These are phyloP conservation scores for Ciona savignyi DNA, from an alignment of 23 tunicate species.

Conservation along the genomic window DNA sequence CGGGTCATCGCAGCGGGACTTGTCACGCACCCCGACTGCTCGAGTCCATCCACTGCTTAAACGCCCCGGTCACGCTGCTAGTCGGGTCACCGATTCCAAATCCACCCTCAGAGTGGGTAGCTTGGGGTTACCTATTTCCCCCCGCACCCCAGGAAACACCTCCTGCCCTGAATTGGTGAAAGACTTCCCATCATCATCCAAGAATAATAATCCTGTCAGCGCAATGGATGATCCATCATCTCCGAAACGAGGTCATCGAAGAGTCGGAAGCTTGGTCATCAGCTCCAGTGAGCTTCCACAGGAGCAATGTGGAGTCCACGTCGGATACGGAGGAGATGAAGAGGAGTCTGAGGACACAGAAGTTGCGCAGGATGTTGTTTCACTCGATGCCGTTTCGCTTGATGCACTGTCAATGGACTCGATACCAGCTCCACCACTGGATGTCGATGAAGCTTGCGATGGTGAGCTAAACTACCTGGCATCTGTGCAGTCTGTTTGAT, in stretches of 20 bases:
- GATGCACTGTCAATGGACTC: constrained; percentile 17
- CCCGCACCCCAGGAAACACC: constrained; percentile 2
- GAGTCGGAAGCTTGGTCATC: constrained; percentile 36
- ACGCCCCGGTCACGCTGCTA: constrained; percentile 68
- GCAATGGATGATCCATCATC: neutral
- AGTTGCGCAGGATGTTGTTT: constrained; percentile 36
- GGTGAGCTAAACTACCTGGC: no score
- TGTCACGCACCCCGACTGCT: constrained; percentile 58
- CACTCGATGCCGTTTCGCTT: constrained; percentile 31
- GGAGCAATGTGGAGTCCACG: constrained; percentile 39
- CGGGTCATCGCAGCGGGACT: constrained; percentile 30
- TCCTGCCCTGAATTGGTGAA: constrained; percentile 24
- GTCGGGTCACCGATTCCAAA: constrained; percentile 9
- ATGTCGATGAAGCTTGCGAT: constrained; percentile 19
- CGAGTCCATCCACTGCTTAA: constrained; percentile 72
- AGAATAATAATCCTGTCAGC: neutral
- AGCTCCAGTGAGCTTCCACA: constrained; percentile 47
- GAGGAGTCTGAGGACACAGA: constrained; percentile 31
- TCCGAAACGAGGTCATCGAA: constrained; percentile 21
- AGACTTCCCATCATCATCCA: neutral
- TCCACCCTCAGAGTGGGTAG: constrained; percentile 27
- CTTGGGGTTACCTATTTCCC: constrained; percentile 47
- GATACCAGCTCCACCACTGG: neutral
- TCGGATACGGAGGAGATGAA: constrained; percentile 28
- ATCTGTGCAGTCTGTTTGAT: no score